These are phyloP conservation scores for Pseudorasbora parva DNA, from an alignment of 2,113 vertebrate species.

Conservation along the genomic window DNA sequence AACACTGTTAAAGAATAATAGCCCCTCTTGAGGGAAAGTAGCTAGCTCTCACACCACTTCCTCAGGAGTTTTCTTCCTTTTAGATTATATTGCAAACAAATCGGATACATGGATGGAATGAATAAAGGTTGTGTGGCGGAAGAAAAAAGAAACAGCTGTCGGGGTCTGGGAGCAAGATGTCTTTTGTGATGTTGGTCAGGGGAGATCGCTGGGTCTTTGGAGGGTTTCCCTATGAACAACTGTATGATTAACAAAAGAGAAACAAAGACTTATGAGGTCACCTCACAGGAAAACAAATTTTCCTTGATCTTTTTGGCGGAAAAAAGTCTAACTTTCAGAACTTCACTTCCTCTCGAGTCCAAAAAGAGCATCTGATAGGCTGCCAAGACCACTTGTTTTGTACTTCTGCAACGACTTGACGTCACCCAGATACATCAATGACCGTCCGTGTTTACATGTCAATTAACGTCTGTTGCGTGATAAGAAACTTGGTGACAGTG, in stretches of 20 bases:
- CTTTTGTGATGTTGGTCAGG: conserved; percentile 41
- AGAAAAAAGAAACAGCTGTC: conserved; percentile 59
- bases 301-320: background rate
- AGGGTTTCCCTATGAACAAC: conserved; percentile 38
- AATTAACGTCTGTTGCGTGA: background rate
- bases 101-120: conserved; percentile 61
- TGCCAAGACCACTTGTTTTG: conserved; percentile 4
- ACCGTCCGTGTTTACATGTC: background rate
- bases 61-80: conserved; percentile 70
- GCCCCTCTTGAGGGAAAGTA: conserved; percentile 68
- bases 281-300: conserved; percentile 5
- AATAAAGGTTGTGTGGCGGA: conserved; percentile 62
- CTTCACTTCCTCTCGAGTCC: background rate
- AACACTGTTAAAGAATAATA: conserved; percentile 81
- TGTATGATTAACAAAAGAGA: conserved; percentile 19
- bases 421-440: background rate
- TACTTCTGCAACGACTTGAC: background rate
- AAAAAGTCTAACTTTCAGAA: background rate
- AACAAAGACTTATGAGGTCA: background rate
- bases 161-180: conserved; percentile 66
- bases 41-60: conserved; percentile 70
- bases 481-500: background rate
- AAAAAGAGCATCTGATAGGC: background rate
- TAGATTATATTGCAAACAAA: conserved; percentile 67
- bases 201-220: conserved; percentile 44